Conservation (phyloP, 2,888 invertebrate genomes). For the Metellina segmentata region DNA sequence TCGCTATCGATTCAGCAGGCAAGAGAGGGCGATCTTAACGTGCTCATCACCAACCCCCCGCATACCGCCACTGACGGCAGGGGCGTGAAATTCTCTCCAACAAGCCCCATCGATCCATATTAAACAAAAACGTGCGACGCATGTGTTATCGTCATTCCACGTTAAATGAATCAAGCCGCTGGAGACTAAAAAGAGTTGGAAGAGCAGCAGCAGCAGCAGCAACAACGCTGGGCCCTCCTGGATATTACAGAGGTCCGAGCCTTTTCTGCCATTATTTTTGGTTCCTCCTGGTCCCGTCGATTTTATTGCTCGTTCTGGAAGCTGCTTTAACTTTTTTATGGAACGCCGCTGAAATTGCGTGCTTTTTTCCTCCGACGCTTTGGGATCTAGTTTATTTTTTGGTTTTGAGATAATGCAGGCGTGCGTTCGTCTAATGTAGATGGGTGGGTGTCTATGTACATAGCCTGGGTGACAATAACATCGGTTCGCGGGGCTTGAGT, state of each 20-base stretch:
- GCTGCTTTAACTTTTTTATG: background rate
- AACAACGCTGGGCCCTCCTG: background rate
- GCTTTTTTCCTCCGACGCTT: background rate
- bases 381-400: background rate
- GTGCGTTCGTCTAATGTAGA: background rate
- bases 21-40: slow-evolving; percentile 31
- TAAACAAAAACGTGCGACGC: slow-evolving; percentile 76
- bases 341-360: background rate
- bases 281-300: slow-evolving; percentile 1
- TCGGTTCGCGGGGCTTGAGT: too few species aligned
- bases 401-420: background rate
- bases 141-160: slow-evolving; percentile 70
- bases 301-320: slow-evolving; percentile 40
- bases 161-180: slow-evolving; percentile 72
- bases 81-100: slow-evolving; percentile 73
- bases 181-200: slow-evolving; percentile 44
- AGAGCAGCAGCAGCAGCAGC: slow-evolving; percentile 4
- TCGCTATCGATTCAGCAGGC: slow-evolving; percentile 36
- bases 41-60: slow-evolving; percentile 14
- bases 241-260: slow-evolving; percentile 3
- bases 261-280: slow-evolving; percentile 16
- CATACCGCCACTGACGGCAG: slow-evolving; percentile 50
- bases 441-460: too few species aligned
- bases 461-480: too few species aligned
- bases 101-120: slow-evolving; percentile 73